Conservation (phyloP, 2,888 invertebrate species). For the Drosophila kuntzei region DNA sequence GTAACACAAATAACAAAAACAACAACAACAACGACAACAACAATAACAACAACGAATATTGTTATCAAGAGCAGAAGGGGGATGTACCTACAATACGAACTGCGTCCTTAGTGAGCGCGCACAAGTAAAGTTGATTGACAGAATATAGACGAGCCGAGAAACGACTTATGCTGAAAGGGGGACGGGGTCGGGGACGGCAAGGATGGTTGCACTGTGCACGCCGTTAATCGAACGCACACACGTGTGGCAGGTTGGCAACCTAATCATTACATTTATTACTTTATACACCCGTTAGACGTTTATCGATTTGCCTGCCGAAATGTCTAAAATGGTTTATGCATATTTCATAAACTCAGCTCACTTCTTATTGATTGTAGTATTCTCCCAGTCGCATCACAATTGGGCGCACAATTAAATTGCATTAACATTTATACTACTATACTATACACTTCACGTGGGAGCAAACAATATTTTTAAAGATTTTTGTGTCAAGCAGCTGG, state of each 20-base stretch:
- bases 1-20: slow-evolving; percentile 38
- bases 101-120: slow-evolving; percentile 50
- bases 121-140: slow-evolving; percentile 69
- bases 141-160: slow-evolving; percentile 41
- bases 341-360: slow-evolving; percentile 45
- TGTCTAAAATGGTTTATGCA: slow-evolving; percentile 48
- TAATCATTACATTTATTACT: slow-evolving; percentile 50
- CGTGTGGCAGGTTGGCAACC: slow-evolving; percentile 41
- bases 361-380: slow-evolving; percentile 50
- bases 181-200: not conserved
- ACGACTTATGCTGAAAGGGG: slow-evolving; percentile 12
- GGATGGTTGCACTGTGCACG: slow-evolving; percentile 7
- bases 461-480: not conserved
- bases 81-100: slow-evolving; percentile 64
- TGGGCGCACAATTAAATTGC: slow-evolving; percentile 19
- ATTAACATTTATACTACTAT: slow-evolving; percentile 40
- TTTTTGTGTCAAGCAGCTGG: slow-evolving; percentile 17
- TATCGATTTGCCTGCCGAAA: slow-evolving; percentile 74
- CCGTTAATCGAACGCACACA: slow-evolving; percentile 68
- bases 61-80: slow-evolving; percentile 25
- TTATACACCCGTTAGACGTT: slow-evolving; percentile 43
- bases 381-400: slow-evolving; percentile 34
- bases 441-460: not conserved
- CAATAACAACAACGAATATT: slow-evolving; percentile 34
- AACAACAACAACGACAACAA: slow-evolving; percentile 18